Base-by-base conservation (phyloP, 2,888 invertebrate species). In the Lasioglossum oenotherae region DNA sequence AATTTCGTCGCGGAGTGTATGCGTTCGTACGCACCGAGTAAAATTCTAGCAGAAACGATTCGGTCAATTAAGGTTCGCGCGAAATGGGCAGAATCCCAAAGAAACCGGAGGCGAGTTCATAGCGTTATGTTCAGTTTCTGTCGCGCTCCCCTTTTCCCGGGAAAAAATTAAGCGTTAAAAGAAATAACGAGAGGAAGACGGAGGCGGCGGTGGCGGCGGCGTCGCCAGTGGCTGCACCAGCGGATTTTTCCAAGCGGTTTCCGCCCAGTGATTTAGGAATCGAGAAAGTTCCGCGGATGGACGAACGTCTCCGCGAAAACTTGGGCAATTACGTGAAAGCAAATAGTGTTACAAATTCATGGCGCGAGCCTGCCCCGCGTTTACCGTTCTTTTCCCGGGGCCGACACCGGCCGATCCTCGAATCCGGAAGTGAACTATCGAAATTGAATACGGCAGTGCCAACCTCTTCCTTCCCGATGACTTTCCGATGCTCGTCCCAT, bases 261-360 rank as follows among this genome's bases (percentile, higher is more conserved):
- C 86, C 86, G 76, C 71, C 75, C 77, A 71, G 88, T 92, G 89
- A 93, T 93, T 93, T 91, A 89, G 85, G 87, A 92, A 92, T 91
- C 92, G 91, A 88, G 90, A 88, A 92, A 92, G 91, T 92, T 92
- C 76, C 81, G 75, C 74, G 81, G 72, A 46, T 64, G 82, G 77
- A 71, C 80, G 77, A 81, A 71, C 83, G 82, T 85, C 84, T 82
- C 82, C 80, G 81, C 78, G 77, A 82, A 89, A 93, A 94, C 92
- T 92, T 92, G 80, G 80, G 88, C 91, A 92, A 93, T 93, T 93
- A 94, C 92, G 89, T 84, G 87, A 87, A 92, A 89, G 91, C 92
- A 93, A 93, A 93, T 91, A 92, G 90, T 84, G 91, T 92, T 92
- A 92, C 92, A 92, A 92, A 93, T 93, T 93, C 92, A 91, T 87